Conservation (phyloP, 2,888 invertebrate species). For the Catocala fraxini region DNA sequence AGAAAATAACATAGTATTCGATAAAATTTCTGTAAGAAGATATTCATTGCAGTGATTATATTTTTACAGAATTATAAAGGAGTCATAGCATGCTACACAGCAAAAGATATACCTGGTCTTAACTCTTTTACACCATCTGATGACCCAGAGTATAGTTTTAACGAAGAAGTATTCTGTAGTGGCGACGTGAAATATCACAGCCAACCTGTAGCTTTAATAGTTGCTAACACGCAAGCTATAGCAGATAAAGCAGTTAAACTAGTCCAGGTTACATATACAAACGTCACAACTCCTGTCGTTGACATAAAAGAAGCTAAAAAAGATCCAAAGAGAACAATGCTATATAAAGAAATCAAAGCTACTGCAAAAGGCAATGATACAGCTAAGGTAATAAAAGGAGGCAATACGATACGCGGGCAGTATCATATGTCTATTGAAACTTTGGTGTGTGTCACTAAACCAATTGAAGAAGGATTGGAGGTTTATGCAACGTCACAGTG, state of each 20-base stretch:
- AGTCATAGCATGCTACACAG: slow-evolving; percentile 89
- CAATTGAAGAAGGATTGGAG: slow-evolving; percentile 89
- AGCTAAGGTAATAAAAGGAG: slow-evolving; percentile 62
- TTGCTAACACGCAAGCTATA: slow-evolving; percentile 83
- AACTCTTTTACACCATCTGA: slow-evolving; percentile 82
- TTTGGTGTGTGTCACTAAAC: slow-evolving; percentile 86
- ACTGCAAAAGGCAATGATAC: slow-evolving; percentile 54
- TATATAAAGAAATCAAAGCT: slow-evolving; percentile 45
- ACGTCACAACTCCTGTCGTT: slow-evolving; percentile 64
- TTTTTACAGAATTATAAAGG: slow-evolving; percentile 87
- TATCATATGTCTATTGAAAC: slow-evolving; percentile 91
- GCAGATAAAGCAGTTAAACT: slow-evolving; percentile 85
- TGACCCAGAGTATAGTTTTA: slow-evolving; percentile 25
- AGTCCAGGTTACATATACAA: slow-evolving; percentile 84
- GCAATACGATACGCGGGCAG: slow-evolving; percentile 79
- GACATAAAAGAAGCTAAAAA: slow-evolving; percentile 58
- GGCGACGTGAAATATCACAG: slow-evolving; percentile 87
- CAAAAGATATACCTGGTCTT: slow-evolving; percentile 90
- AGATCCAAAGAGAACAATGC: slow-evolving; percentile 50
- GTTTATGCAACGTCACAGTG: slow-evolving; percentile 87
- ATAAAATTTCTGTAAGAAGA: no score
- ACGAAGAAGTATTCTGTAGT: slow-evolving; percentile 82
- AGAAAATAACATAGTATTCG: neutral
- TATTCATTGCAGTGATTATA: slow-evolving; percentile 33
- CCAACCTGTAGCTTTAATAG: slow-evolving; percentile 90